Evolutionary conservation across 2,888 invertebrate species (phyloP), one percentile per base, ranked within the genome.

Genomic region (Leucania comma): DNA sequence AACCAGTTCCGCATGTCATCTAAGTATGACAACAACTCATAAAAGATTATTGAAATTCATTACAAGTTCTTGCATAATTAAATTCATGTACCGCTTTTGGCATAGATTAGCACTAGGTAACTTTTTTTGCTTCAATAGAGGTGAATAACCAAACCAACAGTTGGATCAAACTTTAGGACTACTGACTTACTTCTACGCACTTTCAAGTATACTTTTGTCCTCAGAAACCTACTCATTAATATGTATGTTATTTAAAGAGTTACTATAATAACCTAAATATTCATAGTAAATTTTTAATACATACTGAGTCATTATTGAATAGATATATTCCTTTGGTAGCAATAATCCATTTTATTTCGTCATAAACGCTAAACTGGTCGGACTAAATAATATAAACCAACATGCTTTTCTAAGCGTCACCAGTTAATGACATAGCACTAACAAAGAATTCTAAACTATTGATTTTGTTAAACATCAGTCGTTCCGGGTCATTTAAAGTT

Each of bases 401-500:
- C 3, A 50, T 54, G 14, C 12, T 62, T 24, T 5, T n/a, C 17
- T 10, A 38, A 53, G 22, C n/a, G 9, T 20, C 12, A 22, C 17
- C 29, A 38, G 57, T 63, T 77, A 48, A 54, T 51, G 68, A 62
- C 53, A 26, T 68, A 42, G 10, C 50, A 53, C 48, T 57, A 63
- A 64, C 60, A 54, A 76, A 76, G 35, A 66, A 63, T 68, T 76
- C 26, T n/a, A 53, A 71, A 73, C 66, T 69, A 80, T 80, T 35
- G 71, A 71, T 80, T 76, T 71, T 67, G 67, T 64, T 53, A 53
- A 50, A 53, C 54, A 56, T 67, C 38, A 29, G 22, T 12, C 12
- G 26, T 46, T 24, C 26, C 14, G 26, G 10, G n/a, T 61, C 29
- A 38, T 54, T 10, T 57, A n/a, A 57, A 77, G 57, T 78, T 78